A percentile compares a stretch with the other conserved stretches of the same genome.
Evolutionary conservation across 2,113 vertebrate genomes (phyloP).

Genomic region (Corapipo altera): DNA sequence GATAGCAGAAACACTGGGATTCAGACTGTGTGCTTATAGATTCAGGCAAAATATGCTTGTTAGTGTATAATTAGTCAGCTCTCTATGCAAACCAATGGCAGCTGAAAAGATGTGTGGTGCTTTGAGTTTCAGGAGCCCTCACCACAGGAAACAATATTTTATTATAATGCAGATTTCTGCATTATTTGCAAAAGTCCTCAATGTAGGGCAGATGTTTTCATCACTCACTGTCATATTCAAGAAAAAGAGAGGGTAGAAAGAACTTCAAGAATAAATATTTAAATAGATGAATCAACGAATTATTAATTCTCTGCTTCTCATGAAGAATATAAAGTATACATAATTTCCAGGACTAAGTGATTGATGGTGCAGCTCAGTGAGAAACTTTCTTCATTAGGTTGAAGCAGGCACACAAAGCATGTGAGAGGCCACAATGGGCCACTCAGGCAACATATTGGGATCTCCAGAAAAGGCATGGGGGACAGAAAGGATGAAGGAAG

Average conservation of each 20-base stretch:
- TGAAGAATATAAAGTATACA: not conserved
- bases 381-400: not conserved
- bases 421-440: not conserved
- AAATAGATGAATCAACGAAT: conserved; percentile 12
- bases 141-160: conserved; percentile 46
- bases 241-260: not conserved
- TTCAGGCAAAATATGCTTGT: conserved; percentile 59
- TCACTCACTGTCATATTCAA: not conserved
- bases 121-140: conserved; percentile 32
- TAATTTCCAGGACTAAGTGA: not conserved
- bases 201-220: conserved; percentile 14
- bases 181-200: conserved; percentile 12
- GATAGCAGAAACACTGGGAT: not conserved
- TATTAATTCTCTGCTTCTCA: conserved; percentile 20
- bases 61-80: conserved; percentile 65
- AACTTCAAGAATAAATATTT: conserved; percentile 44
- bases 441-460: not conserved
- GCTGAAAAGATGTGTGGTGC: conserved; percentile 32
- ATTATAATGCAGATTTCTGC: conserved; percentile 51
- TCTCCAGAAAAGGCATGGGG: not conserved
- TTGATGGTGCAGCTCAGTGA: not conserved
- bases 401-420: not conserved
- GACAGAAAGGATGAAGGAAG: not conserved
- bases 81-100: not conserved
- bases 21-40: conserved; percentile 36